Evolutionary conservation across 2,888 invertebrate species (phyloP).

Genomic region (Nezara viridula): DNA sequence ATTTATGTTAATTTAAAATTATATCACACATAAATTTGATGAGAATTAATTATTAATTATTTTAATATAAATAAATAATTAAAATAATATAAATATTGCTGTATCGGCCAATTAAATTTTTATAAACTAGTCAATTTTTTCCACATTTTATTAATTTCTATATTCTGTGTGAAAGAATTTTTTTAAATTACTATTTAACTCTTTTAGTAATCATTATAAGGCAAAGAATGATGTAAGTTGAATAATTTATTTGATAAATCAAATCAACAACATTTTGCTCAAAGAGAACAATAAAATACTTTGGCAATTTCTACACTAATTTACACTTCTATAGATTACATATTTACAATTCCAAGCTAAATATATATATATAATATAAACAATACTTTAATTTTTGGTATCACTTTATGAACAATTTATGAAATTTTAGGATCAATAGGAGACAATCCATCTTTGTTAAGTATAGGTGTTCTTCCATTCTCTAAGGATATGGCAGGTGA

Average conservation of each 20-base stretch:
- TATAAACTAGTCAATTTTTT: neutral
- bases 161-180: neutral
- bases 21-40: slow-evolving; percentile 33
- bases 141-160: neutral
- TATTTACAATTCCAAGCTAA: slow-evolving; percentile 40
- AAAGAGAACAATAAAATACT: slow-evolving; percentile 30
- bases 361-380: neutral
- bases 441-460: slow-evolving; percentile 59
- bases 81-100: neutral
- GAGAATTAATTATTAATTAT: neutral
- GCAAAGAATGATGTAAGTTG: neutral
- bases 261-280: neutral
- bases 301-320: slow-evolving; percentile 57
- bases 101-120: neutral
- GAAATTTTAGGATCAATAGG: slow-evolving; percentile 62
- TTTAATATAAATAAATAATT: slow-evolving; percentile 45
- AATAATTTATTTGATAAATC: neutral
- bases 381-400: slow-evolving; percentile 27
- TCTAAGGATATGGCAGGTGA: slow-evolving; percentile 63
- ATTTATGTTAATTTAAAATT: slow-evolving; percentile 19
- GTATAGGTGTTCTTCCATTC: slow-evolving; percentile 56
- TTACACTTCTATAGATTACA: slow-evolving; percentile 54
- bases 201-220: neutral
- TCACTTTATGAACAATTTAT: slow-evolving; percentile 37
- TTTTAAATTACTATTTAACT: neutral